These are phyloP conservation scores for Sorex fumeus DNA, from an alignment of 2,113 vertebrate genomes.

Conservation along the genomic window DNA sequence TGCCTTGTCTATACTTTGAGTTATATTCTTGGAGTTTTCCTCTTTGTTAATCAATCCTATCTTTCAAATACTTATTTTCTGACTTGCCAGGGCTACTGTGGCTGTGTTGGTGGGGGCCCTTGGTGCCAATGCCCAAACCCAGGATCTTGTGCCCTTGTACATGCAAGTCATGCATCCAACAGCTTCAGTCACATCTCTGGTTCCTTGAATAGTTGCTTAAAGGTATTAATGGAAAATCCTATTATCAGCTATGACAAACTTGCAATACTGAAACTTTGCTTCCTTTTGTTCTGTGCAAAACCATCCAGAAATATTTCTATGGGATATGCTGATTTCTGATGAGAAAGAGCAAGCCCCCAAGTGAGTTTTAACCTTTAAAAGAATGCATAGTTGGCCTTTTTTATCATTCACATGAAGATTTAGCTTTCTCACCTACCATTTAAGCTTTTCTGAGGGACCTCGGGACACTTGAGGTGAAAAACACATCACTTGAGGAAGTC, in stretches of 20 bases:
- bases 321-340: background rate
- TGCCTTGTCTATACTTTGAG: background rate
- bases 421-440: background rate
- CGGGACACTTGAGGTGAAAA: background rate
- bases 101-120: too few species aligned
- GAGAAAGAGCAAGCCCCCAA: background rate
- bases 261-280: background rate
- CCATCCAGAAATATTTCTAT: background rate
- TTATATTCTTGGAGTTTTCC: background rate
- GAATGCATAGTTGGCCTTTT: background rate
- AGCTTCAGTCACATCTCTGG: background rate
- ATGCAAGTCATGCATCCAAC: too few species aligned
- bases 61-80: background rate
- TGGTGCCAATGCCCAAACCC: too few species aligned
- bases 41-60: background rate
- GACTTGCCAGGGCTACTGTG: too few species aligned
- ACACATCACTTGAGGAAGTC: background rate
- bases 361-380: background rate
- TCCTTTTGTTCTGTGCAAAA: background rate
- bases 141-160: too few species aligned
- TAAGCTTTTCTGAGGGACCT: background rate
- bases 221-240: background rate
- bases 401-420: background rate
- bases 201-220: background rate
- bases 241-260: constrained; percentile 39